phyloP scores from a whole-genome alignment of 2,797 vertebrate genomes.

The Melanogrammus aeglefinus region DNA sequence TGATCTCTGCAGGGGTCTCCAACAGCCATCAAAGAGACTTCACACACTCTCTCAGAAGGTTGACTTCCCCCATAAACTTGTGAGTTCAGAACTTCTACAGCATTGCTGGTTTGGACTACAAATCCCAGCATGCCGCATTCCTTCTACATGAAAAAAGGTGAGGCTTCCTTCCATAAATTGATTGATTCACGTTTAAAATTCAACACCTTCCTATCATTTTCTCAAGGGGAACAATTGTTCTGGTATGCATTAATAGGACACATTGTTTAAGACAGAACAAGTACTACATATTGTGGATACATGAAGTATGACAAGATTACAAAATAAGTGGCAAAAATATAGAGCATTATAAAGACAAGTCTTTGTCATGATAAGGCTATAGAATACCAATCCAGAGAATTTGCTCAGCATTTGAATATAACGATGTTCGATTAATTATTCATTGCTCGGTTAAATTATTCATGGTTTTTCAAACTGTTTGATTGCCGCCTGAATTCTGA shows the following conservation, averaged over 20 bases:
- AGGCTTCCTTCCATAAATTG: conserved; percentile 36
- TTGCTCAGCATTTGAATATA: conserved; percentile 2
- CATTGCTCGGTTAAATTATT: background rate
- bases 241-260: background rate
- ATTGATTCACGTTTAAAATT: background rate
- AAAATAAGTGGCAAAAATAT: background rate
- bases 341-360: background rate
- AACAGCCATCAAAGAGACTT: background rate
- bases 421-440: background rate
- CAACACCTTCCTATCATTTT: background rate
- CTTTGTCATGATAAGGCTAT: background rate
- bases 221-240: background rate
- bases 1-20: background rate
- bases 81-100: conserved; percentile 38
- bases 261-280: background rate
- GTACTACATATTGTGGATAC: background rate
- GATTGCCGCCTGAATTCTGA: background rate
- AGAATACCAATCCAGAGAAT: conserved; percentile 4
- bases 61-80: conserved; percentile 13
- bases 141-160: conserved; percentile 75
- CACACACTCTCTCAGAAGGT: background rate
- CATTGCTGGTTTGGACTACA: conserved; percentile 49
- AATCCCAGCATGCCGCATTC: conserved; percentile 75
- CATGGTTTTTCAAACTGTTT: background rate
- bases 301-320: background rate